Evolutionary conservation across 2,113 vertebrate species (phyloP).

Genomic region (Myrmecobius fasciatus): DNA sequence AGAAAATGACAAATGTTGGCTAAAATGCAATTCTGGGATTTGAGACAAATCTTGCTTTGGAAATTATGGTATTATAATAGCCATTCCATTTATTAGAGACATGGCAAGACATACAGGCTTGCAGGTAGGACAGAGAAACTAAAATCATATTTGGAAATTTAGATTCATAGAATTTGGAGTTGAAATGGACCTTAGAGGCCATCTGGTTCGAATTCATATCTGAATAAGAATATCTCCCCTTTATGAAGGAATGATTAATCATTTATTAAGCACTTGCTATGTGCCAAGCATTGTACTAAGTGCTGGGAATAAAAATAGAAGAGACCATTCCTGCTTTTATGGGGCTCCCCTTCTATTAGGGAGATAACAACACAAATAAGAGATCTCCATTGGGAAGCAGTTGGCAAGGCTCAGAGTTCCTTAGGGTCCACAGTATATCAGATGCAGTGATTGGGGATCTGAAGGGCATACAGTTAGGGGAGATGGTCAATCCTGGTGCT

Average conservation of each 20-base stretch:
- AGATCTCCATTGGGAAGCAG: not conserved
- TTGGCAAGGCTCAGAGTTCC: not conserved
- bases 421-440: not conserved
- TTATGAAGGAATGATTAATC: not conserved
- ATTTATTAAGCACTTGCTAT: not conserved
- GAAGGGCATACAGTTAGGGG: not conserved
- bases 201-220: not conserved
- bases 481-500: not conserved
- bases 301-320: not conserved
- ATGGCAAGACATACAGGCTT: not conserved
- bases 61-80: not conserved
- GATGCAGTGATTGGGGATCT: not conserved
- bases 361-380: not conserved
- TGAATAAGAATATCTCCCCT: not conserved
- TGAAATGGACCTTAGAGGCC: not conserved
- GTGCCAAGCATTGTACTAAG: not conserved
- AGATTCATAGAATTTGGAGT: not conserved
- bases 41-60: not conserved
- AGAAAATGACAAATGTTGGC: not conserved
- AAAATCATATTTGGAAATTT: not conserved
- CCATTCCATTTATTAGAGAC: not conserved
- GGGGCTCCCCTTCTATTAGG: not conserved
- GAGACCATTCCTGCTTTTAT: not conserved
- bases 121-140: not conserved
- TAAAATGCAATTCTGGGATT: not conserved